Evolutionary conservation across 2,797 vertebrate genomes (phyloP), one percentile per base, ranked within the genome.

Genomic region (Okamejei kenojei): DNA sequence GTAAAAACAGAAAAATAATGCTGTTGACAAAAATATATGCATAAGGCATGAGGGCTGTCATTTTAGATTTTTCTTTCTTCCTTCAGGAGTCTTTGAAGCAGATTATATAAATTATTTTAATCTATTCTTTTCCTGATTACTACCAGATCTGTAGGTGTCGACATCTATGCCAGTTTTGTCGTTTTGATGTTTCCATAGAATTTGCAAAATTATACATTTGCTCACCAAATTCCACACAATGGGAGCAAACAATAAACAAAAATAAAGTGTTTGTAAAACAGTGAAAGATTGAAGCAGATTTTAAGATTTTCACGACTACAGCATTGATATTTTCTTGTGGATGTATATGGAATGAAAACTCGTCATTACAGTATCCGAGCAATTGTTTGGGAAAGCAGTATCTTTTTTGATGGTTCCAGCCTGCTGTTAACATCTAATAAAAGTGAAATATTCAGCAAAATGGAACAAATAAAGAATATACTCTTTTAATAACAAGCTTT

Each of bases 21-120:
- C 5, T 38, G 65, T 65, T 71, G 65, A 35, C 71, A 92, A 21
- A 92, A 92, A 45, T 92, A 54, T 92, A 90, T 73, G 71, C 90
- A 92, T 54, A 92, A 92, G 71, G 76, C 71, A 92, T 54, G 9
- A 54, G 90, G 23, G 35, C 71, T 92, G 71, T 92, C 71, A 92
- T 92, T 74, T 74, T 26, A 92, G 76, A 74, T 38, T 2, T 23
- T 76, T 54, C 76, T 54, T 38, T 76, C 76, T 92, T 38, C 54
- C 90, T 92, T 54, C 54, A 38, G 71, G 13, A 92, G 15, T 35
- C 35, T 76, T 71, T 92, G 38, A 73, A 92, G 71, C 65, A 92
- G 38, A 92, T 74, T 54, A 21, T 54, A 54, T 71, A 76, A 92
- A 92, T 74, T 90, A 38, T 90, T 35, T 38, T 90, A 29, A 45